phyloP scores from a whole-genome alignment of 1,140 invertebrate species.

The Choristoneura fumiferana region DNA sequence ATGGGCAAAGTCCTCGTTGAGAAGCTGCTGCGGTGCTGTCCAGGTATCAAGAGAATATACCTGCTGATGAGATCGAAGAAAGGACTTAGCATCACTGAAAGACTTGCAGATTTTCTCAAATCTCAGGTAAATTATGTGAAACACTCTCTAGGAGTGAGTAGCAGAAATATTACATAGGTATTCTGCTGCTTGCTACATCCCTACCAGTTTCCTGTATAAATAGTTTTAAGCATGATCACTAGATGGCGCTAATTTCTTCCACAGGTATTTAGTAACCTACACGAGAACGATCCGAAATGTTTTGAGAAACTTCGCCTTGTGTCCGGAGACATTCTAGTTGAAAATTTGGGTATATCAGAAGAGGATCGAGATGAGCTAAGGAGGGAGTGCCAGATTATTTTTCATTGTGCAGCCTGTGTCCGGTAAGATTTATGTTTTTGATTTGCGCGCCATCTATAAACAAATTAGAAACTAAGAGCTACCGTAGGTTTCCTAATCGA shows the following conservation, averaged over 20 bases:
- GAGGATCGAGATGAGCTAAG: constrained; percentile 80
- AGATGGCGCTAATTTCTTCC: constrained; percentile 20
- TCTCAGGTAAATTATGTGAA: constrained; percentile 64
- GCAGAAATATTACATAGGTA: constrained; percentile 5
- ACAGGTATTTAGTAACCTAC: constrained; percentile 85
- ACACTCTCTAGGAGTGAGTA: constrained; percentile 31
- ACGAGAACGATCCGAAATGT: constrained; percentile 78
- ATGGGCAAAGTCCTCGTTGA: constrained; percentile 93
- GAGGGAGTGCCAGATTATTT: constrained; percentile 87
- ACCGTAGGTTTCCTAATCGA: too few species aligned
- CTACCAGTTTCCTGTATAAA: too few species aligned
- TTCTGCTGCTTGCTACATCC: too few species aligned
- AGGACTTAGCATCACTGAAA: constrained; percentile 82
- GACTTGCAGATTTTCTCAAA: constrained; percentile 82
- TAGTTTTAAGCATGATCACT: too few species aligned
- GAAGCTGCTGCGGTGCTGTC: constrained; percentile 89
- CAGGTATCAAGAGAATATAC: constrained; percentile 86
- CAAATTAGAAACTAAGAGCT: background rate
- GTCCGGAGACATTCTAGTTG: constrained; percentile 89
- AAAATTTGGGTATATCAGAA: constrained; percentile 85
- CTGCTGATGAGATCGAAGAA: constrained; percentile 89
- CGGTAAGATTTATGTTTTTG: constrained; percentile 40
- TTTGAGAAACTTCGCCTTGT: constrained; percentile 88
- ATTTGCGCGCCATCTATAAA: background rate
- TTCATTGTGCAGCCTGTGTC: constrained; percentile 95